Evolutionary conservation across 1,140 invertebrate genomes (phyloP), one percentile per base, ranked within the genome.

Genomic region (Diuraphis noxia): DNA sequence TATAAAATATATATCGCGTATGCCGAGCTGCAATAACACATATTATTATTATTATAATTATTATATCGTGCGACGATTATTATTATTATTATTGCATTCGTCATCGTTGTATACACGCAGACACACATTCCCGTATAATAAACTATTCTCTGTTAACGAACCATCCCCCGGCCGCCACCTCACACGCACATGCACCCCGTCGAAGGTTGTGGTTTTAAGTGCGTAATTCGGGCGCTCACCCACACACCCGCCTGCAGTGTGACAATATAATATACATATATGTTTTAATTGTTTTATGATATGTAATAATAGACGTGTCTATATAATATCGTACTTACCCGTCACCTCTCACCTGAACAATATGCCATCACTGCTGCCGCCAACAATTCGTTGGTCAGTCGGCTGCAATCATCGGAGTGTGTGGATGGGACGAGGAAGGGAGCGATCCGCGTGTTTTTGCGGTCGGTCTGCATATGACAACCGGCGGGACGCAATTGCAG

Each of bases 391-490:
- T 72, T 9, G n/a, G 40, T 41, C 88, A 13, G 63, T 46, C 41
- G 56, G 34, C 21, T 40, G 46, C 43, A 79, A 43, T 41, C n/a
- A 5, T 63, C 56, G 30, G 30, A 17, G 46, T n/a, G 3, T 5
- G 25, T 10, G 52, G 56, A 63, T 10, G 4, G 30, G 30, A n/a
- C 19, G 0, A 30, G 30, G 30, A 1, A n/a, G 13, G 56, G 5
- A 10, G 30, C 10, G 56, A n/a, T 63, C 13, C 19, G 34, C 43
- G 41, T 36, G 49, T 88, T 88, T 88, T 88, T 56, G 86, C 86
- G 86, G 86, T 63, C 52, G 10, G 52, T 88, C 52, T 88, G 86
- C 86, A 52, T 40, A 63, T 88, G 86, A 88, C 86, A 88, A 63
- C 86, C 19, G 34, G 10, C 7, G 21, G 13, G 21, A 38, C 1